phyloP scores from a whole-genome alignment of 2,888 invertebrate genomes.

The Poecilus cupreus region DNA sequence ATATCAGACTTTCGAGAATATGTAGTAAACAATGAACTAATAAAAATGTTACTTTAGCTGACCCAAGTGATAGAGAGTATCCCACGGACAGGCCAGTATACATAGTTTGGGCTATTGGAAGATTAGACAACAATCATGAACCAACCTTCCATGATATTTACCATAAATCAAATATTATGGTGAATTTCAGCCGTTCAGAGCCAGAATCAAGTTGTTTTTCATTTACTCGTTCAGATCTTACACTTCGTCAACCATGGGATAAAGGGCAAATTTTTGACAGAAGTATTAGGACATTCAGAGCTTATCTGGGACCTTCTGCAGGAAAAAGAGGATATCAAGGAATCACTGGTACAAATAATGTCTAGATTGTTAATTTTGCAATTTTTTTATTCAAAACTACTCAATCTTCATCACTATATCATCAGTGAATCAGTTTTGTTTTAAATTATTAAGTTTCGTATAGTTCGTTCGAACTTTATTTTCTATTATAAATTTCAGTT shows the following conservation, averaged over 20 bases:
- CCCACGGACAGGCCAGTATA: constrained; percentile 77
- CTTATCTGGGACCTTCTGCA: constrained; percentile 89
- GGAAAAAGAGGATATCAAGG: constrained; percentile 86
- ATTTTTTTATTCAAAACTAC: too few species aligned
- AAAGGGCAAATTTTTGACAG: constrained; percentile 80
- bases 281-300: constrained; percentile 84
- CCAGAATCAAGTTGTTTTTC: constrained; percentile 83
- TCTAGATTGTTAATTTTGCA: not conserved
- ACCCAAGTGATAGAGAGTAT: constrained; percentile 85
- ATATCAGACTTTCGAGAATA: too few species aligned
- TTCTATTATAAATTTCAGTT: too few species aligned
- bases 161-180: constrained; percentile 81
- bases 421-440: too few species aligned
- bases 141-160: constrained; percentile 90
- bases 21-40: too few species aligned
- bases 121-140: constrained; percentile 84
- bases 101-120: constrained; percentile 90
- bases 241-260: constrained; percentile 76
- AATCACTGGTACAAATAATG: constrained; percentile 75
- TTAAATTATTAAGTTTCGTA: too few species aligned
- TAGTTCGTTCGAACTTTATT: too few species aligned
- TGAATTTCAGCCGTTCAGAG: constrained; percentile 81
- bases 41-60: constrained; percentile 75
- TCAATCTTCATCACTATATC: too few species aligned
- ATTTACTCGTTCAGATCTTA: constrained; percentile 76